Evolutionary conservation across 2,113 vertebrate genomes (phyloP).

Genomic region (Crypturellus undulatus): DNA sequence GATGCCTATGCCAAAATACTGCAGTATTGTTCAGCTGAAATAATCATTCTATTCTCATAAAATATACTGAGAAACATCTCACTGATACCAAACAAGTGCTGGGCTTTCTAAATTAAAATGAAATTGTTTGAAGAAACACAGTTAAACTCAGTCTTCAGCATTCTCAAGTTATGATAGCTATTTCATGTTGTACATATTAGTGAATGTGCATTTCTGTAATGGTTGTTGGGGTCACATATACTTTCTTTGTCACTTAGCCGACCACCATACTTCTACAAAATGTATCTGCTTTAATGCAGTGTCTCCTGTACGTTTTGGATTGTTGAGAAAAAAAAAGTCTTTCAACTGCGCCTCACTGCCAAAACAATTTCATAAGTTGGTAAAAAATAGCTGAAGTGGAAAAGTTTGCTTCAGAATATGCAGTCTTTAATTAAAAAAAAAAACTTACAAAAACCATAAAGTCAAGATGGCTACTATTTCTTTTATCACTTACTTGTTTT

Average conservation of each 20-base stretch:
- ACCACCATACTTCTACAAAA: not conserved
- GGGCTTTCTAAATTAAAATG: not conserved
- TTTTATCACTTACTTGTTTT: not conserved
- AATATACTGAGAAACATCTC: not conserved
- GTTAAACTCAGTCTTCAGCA: not conserved
- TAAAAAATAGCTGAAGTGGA: not conserved
- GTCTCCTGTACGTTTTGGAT: not conserved
- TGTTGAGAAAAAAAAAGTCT: not conserved
- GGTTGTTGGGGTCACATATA: not conserved
- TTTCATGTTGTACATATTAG: not conserved
- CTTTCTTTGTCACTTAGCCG: not conserved
- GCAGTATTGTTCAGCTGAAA: constrained; percentile 19
- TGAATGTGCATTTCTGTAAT: not conserved
- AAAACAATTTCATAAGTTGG: not conserved
- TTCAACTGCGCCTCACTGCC: not conserved
- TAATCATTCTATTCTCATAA: not conserved
- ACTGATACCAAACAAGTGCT: not conserved
- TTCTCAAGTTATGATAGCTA: not conserved
- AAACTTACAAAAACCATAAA: not conserved
- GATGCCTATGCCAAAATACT: not conserved
- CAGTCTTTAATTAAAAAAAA: not conserved
- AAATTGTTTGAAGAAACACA: not conserved
- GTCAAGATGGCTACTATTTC: not conserved
- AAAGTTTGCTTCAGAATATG: not conserved
- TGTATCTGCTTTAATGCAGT: not conserved